phyloP scores from a whole-genome alignment of 2,113 vertebrate genomes.

The Mastomys coucha region DNA sequence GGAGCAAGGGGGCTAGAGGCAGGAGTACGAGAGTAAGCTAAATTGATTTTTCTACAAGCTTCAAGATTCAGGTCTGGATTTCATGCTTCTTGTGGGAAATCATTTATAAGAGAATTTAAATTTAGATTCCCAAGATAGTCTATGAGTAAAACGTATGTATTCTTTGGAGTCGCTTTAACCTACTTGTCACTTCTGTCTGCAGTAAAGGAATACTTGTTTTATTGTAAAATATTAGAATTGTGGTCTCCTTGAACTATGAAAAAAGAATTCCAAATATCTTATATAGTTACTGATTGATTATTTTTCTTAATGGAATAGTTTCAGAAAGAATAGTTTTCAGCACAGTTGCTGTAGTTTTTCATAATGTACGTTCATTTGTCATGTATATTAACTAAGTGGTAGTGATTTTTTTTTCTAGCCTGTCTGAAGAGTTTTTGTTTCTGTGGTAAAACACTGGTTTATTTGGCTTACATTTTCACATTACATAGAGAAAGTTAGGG shows the following conservation, averaged over 20 bases:
- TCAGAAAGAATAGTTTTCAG: conserved; percentile 34
- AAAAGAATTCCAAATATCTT: not conserved
- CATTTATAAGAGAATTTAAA: conserved; percentile 10
- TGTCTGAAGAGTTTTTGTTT: not conserved
- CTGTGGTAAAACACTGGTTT: not conserved
- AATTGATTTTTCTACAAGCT: not conserved
- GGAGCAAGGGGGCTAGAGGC: too few species aligned
- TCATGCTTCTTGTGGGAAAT: not conserved
- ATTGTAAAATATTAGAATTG: not conserved
- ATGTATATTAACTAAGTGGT: not conserved
- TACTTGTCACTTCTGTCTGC: not conserved
- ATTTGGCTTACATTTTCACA: not conserved
- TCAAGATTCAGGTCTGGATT: not conserved
- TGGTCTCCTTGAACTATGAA: not conserved
- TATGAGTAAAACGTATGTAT: not conserved
- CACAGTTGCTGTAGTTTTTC: not conserved
- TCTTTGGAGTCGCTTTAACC: not conserved
- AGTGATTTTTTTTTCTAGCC: too few species aligned
- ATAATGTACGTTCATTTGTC: not conserved
- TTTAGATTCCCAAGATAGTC: not conserved
- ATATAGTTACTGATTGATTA: not conserved
- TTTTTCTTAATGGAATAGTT: not conserved
- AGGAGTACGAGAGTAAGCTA: too few species aligned
- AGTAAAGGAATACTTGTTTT: not conserved
- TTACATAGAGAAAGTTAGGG: not conserved